These are phyloP conservation scores for Drosophila pallidifrons DNA, from an alignment of 1,140 invertebrate genomes.

Conservation along the genomic window DNA sequence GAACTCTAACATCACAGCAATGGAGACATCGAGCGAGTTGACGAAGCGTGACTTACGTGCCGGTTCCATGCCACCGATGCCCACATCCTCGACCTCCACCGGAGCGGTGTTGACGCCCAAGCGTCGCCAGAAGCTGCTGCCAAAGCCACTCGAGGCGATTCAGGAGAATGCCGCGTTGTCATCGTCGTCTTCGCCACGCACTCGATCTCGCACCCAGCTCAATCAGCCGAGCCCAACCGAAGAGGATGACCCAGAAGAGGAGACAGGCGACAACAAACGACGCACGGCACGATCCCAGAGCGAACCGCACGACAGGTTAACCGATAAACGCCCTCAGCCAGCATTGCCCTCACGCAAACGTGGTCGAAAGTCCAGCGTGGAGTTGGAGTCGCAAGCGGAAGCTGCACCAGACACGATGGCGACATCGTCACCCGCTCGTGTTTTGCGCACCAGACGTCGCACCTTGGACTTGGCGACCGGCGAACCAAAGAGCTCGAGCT, in stretches of 20 bases:
- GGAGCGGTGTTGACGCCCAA: constrained; percentile 39
- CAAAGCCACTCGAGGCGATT: constrained; percentile 53
- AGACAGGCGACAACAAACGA: background rate
- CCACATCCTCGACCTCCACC: background rate
- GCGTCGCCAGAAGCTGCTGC: constrained; percentile 36
- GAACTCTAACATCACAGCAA: background rate
- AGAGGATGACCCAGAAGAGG: constrained; percentile 14
- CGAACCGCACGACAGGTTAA: background rate
- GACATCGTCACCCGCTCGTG: background rate
- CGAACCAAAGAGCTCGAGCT: background rate
- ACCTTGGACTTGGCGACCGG: background rate
- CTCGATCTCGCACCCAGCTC: constrained; percentile 58
- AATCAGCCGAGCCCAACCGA: background rate
- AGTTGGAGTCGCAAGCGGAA: background rate
- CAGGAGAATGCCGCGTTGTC: constrained; percentile 40
- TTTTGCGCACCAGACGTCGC: background rate
- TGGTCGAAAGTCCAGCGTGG: background rate
- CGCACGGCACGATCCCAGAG: background rate
- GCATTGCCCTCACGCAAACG: background rate
- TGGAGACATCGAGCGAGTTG: background rate
- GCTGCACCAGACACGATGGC: background rate
- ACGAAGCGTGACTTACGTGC: constrained; percentile 10
- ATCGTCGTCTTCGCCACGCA: constrained; percentile 27
- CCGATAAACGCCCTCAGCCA: background rate
- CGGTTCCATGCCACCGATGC: constrained; percentile 22